A percentile compares a stretch with the other conserved stretches of the same genome.
Conservation (phyloP, 2,113 vertebrate genomes). For the Otus sunia region DNA sequence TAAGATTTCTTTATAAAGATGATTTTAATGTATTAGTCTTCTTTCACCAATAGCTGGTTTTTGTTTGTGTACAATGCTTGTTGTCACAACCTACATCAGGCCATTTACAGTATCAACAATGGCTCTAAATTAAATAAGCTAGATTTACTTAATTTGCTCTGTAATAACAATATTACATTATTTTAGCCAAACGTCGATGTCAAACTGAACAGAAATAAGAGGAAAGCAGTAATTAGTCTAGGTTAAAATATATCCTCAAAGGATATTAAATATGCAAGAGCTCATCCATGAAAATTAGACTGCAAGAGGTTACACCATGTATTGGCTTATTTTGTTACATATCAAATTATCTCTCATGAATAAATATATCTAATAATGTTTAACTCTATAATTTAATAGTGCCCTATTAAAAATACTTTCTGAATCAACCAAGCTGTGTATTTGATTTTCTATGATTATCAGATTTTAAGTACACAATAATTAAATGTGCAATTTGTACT, state of each 20-base stretch:
- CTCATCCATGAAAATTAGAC: constrained; percentile 81
- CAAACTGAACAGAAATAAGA: constrained; percentile 75
- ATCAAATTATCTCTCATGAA: constrained; percentile 82
- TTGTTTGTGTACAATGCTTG: background rate
- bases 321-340: constrained; percentile 81
- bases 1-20: background rate
- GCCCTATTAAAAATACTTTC: constrained; percentile 75
- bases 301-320: constrained; percentile 77
- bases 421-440: constrained; percentile 66
- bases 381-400: constrained; percentile 78
- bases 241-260: constrained; percentile 81
- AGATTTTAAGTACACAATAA: constrained; percentile 66
- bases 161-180: constrained; percentile 76
- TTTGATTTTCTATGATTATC: constrained; percentile 71
- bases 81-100: constrained; percentile 10
- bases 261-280: constrained; percentile 82
- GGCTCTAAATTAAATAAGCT: constrained; percentile 57
- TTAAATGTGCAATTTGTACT: constrained; percentile 73
- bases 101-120: constrained; percentile 53
- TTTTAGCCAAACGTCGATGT: constrained; percentile 73
- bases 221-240: constrained; percentile 79
- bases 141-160: constrained; percentile 65
- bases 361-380: constrained; percentile 81
- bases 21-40: background rate
- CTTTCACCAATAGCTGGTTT: background rate